phyloP scores from a whole-genome alignment of 2,797 vertebrate genomes.

The Melanotaenia boesemani region DNA sequence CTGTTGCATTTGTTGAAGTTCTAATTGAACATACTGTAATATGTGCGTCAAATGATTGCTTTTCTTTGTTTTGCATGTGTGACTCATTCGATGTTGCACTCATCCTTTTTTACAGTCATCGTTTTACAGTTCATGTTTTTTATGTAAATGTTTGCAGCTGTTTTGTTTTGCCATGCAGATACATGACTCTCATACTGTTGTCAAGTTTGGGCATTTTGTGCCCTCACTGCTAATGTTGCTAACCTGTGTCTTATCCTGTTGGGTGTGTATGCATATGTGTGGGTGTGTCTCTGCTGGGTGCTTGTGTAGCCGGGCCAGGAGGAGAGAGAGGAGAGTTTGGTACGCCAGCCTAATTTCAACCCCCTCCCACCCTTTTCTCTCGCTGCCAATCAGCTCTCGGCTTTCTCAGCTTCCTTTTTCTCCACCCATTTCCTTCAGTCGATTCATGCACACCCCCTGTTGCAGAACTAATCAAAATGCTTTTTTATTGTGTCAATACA shows the following conservation, averaged over 20 bases:
- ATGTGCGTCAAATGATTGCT: not conserved
- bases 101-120: not conserved
- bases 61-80: slow-evolving; percentile 37
- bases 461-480: slow-evolving; percentile 51
- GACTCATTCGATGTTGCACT: slow-evolving; percentile 7
- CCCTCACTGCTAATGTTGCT: slow-evolving; percentile 58
- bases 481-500: slow-evolving; percentile 47
- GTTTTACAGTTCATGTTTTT: slow-evolving; percentile 30
- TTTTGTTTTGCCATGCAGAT: slow-evolving; percentile 35
- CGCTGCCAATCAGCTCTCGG: slow-evolving; percentile 50
- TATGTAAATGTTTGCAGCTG: slow-evolving; percentile 39
- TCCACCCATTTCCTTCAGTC: slow-evolving; percentile 31
- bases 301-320: slow-evolving; percentile 89
- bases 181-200: slow-evolving; percentile 38
- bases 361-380: slow-evolving; percentile 43
- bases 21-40: not conserved
- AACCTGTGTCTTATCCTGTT: slow-evolving; percentile 82
- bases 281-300: slow-evolving; percentile 76
- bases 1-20: not conserved
- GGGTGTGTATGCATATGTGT: slow-evolving; percentile 75
- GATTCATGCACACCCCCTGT: slow-evolving; percentile 34
- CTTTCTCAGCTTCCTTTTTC: slow-evolving; percentile 47
- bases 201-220: slow-evolving; percentile 30
- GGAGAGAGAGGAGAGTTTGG: slow-evolving; percentile 90
- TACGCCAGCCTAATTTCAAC: slow-evolving; percentile 84